Base-by-base conservation (phyloP, 2,888 invertebrate species). In the Andrena trimmerana region DNA sequence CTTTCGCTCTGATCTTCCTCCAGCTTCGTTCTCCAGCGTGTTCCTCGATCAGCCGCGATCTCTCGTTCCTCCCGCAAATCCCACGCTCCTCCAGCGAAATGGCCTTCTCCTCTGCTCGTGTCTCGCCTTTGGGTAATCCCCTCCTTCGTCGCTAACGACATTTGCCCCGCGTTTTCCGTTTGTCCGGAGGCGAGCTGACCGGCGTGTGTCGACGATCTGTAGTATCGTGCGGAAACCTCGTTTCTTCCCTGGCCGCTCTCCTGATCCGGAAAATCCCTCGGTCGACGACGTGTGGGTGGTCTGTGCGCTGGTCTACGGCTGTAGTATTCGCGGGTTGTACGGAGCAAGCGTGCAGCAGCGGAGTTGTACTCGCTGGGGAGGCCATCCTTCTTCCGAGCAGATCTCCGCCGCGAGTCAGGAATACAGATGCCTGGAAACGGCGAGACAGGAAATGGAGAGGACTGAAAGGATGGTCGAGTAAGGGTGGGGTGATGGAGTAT, bases 361-460 rank as follows among this genome's bases (percentile, higher is more conserved):
- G 65, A 48, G 71, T 33, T 54, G 13, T 65, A 66, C 27, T 71
- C 16, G 57, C 16, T 10, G 31, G 42, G 29, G 66, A 65, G 16
- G 27, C 10, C 4, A 24, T 48, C 48, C 5, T 10, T 65, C 20
- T 54, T 72, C 48, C 42, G 13, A 6, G n/a, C 20, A 10, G 66
- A 78, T 75, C 36, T 68, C 54, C 54, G 67, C 42, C 54, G 16
- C 59, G 59, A 36, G 33, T 16, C n/a, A 27, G 63, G 77, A 79
- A 69, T 69, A 77, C 31, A 48, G 67, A 66, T 57, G 54, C n/a
- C 8, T 1, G 73, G 36, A 24, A 20, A 20, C 33, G 31, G 48
- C 5, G 29, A 27, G 59, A 48, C 36, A 65, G 65, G 83, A 70
- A 72, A 71, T 54, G 31, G 74, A 50, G 78, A 66, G 72, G 60